Base-by-base conservation (phyloP, 2,113 vertebrate species). In the Dipodomys merriami region DNA sequence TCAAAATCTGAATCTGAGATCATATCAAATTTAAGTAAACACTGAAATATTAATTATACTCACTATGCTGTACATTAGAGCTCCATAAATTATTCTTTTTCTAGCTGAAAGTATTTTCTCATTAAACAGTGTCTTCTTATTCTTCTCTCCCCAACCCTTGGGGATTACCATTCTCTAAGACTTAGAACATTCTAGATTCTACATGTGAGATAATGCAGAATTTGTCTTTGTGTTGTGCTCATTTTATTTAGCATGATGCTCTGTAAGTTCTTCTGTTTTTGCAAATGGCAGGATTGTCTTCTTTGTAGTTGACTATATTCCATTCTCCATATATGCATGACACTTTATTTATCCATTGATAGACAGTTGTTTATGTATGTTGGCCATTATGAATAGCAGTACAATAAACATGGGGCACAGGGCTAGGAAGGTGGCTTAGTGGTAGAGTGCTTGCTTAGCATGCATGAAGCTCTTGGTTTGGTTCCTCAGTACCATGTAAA, bases 281-380 rank as follows among this genome's bases (percentile, higher is more conserved):
- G 60, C 35, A 68, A 49, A n/a, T 76, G 35, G 35, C 25, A 69
- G 88, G 13, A 35, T 69, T 82, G 35, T 23, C 25, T 89, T 88
- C 69, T 77, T 93, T 67, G 74, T 74, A 85, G 22, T 22, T 80
- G 27, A 74, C 67, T 80, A 67, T 68, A 81, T 68, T 74, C 49
- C 15, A 39, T 60, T 35, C 3, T 71, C 2, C 60, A 30, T 11
- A 18, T 33, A 29, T 7, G 74, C 15, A 19, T 82, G 33, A 35
- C 29, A 49, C 72, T 79, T 85, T 71, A 53, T 84, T 62, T 72
- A 57, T 39, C 49, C 13, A 15, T 19, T 46, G 25, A 62, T 82
- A 13, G 25, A 62, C 76, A 13, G 46, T 27, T 83, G 10, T 77
- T 82, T 86, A 33, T 0, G 0, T 44, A 35, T 64, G 29, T 68